Evolutionary conservation across 1,140 invertebrate species (phyloP).

Genomic region (Zaprionus africanus): DNA sequence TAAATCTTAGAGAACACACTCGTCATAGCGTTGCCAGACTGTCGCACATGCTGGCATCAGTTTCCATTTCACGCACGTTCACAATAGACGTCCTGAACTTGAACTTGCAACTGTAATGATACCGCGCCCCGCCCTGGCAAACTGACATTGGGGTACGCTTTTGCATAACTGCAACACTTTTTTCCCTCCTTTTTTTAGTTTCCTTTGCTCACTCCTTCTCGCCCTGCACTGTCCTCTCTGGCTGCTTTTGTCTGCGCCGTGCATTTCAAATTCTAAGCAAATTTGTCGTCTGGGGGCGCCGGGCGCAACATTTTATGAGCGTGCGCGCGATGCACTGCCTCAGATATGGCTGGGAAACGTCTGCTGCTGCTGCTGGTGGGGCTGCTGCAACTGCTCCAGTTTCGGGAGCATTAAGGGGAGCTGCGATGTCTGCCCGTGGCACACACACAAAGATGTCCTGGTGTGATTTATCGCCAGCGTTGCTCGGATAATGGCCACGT

Average conservation of each 20-base stretch:
- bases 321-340: conserved; percentile 72
- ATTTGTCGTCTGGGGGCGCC: conserved; percentile 66
- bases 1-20: not conserved
- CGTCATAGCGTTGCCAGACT: conserved; percentile 5
- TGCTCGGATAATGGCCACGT: conserved; percentile 79
- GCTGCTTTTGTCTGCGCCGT: conserved; percentile 61
- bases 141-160: conserved; percentile 39
- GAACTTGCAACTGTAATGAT: conserved; percentile 72
- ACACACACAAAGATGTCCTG: conserved; percentile 78
- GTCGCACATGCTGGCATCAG: conserved; percentile 7
- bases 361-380: conserved; percentile 39
- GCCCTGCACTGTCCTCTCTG: conserved; percentile 32
- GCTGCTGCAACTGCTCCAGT: conserved; percentile 62
- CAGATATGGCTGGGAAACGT: conserved; percentile 68
- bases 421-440: conserved; percentile 64
- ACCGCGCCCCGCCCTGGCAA: conserved; percentile 27
- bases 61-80: conserved; percentile 60
- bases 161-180: conserved; percentile 35
- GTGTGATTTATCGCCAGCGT: conserved; percentile 78
- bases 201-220: conserved; percentile 10
- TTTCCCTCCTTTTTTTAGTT: conserved; percentile 24
- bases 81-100: conserved; percentile 62
- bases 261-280: conserved; percentile 82
- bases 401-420: conserved; percentile 21
- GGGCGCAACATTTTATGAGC: conserved; percentile 79